Percentiles rank a stretch among this genome's conserved stretches.
Conservation (phyloP, 2,113 vertebrate genomes). For the Marcusenius ussheri region DNA sequence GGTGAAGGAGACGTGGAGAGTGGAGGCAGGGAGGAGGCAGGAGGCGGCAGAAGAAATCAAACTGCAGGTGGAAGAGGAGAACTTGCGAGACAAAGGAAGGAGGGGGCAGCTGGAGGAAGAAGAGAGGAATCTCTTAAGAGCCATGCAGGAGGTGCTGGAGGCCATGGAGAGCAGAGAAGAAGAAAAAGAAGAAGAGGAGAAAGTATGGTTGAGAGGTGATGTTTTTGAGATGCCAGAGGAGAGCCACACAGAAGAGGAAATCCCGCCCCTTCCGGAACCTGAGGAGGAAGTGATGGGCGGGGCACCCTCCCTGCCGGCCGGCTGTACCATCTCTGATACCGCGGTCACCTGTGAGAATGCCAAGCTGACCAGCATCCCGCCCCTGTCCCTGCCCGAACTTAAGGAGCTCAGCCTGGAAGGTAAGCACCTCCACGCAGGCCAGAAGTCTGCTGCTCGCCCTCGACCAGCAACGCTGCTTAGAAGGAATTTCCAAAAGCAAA, state of each 20-base stretch:
- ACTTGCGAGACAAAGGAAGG: slow-evolving; percentile 29
- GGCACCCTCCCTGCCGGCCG: slow-evolving; percentile 61
- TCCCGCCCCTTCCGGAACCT: slow-evolving; percentile 26
- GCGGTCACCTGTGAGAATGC: slow-evolving; percentile 71
- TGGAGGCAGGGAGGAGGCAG: slow-evolving; percentile 32
- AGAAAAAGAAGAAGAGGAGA: slow-evolving; percentile 38
- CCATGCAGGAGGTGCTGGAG: slow-evolving; percentile 33
- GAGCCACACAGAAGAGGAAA: slow-evolving; percentile 29
- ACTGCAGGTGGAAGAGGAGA: slow-evolving; percentile 18
- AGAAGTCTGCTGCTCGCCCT: not conserved
- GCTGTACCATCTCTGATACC: slow-evolving; percentile 71
- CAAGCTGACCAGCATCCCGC: slow-evolving; percentile 71
- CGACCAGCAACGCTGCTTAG: not conserved
- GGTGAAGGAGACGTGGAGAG: slow-evolving; percentile 36
- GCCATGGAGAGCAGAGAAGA: not conserved
- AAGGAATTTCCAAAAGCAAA: not conserved
- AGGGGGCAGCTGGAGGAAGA: slow-evolving; percentile 22
- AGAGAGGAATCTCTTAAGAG: slow-evolving; percentile 21
- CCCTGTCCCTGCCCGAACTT: slow-evolving; percentile 71
- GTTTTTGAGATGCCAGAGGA: slow-evolving; percentile 57
- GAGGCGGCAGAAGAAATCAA: slow-evolving; percentile 38
- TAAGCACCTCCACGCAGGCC: slow-evolving; percentile 49
- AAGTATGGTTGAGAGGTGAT: slow-evolving; percentile 63
- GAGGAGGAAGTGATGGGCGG: slow-evolving; percentile 28
- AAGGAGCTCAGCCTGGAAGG: slow-evolving; percentile 79